Percentiles rank a stretch among this genome's conserved stretches.
Evolutionary conservation across 1,140 invertebrate species (phyloP).

Genomic region (Geopemphigus sp.): DNA sequence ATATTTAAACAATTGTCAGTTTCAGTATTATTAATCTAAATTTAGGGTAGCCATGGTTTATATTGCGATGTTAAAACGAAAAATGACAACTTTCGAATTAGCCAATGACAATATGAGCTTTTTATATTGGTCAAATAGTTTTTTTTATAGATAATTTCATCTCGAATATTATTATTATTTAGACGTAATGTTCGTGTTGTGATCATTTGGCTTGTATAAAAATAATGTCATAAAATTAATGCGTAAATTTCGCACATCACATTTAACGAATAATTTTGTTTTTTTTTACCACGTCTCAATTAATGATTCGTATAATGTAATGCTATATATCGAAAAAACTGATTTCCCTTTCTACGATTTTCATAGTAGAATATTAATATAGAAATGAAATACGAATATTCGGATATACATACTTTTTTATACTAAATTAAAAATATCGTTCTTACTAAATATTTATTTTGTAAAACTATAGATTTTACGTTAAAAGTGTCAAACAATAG

Average conservation of each 20-base stretch:
- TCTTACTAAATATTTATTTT: no score
- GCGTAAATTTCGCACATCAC: neutral
- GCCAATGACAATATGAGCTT: neutral
- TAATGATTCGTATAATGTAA: neutral
- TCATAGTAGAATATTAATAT: no score
- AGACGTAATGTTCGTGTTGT: neutral
- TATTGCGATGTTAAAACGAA: neutral
- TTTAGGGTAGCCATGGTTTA: neutral
- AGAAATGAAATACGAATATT: no score
- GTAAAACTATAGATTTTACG: no score
- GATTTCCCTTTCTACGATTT: no score
- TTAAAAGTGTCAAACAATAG: no score
- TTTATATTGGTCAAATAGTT: neutral
- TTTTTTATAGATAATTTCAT: neutral
- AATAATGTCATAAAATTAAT: neutral
- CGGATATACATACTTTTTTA: no score
- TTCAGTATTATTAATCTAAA: neutral
- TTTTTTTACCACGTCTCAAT: neutral
- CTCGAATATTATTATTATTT: neutral
- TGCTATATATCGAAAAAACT: no score
- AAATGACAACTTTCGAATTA: neutral
- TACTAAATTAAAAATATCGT: no score
- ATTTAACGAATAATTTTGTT: neutral
- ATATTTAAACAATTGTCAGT: neutral
- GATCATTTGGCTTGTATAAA: neutral